phyloP scores from a whole-genome alignment of 2,113 vertebrate genomes.

The Pedetes capensis region DNA sequence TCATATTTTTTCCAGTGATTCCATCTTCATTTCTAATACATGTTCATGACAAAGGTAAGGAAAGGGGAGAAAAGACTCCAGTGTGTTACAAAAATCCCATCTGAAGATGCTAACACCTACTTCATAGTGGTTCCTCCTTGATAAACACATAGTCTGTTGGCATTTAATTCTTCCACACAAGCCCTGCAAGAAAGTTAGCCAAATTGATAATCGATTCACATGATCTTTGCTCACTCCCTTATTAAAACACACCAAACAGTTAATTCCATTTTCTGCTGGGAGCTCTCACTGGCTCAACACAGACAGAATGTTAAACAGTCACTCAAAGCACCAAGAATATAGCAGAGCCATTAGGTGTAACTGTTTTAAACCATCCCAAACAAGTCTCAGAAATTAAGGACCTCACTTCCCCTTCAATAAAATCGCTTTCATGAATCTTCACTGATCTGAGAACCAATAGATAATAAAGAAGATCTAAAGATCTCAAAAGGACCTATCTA shows the following conservation, averaged over 20 bases:
- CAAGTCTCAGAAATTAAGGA: slow-evolving; percentile 32
- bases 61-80: background rate
- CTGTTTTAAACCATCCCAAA: slow-evolving; percentile 24
- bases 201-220: slow-evolving; percentile 78
- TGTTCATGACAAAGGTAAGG: slow-evolving; percentile 30
- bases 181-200: slow-evolving; percentile 61
- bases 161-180: slow-evolving; percentile 74
- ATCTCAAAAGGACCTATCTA: background rate
- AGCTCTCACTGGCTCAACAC: slow-evolving; percentile 31
- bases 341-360: slow-evolving; percentile 36
- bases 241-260: slow-evolving; percentile 79
- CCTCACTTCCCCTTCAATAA: background rate
- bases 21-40: slow-evolving; percentile 28
- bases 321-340: slow-evolving; percentile 19
- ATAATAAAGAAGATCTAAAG: slow-evolving; percentile 25
- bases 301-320: slow-evolving; percentile 62
- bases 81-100: slow-evolving; percentile 57
- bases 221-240: slow-evolving; percentile 77
- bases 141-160: slow-evolving; percentile 75
- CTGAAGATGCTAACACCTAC: slow-evolving; percentile 60
- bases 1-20: slow-evolving; percentile 23
- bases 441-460: background rate
- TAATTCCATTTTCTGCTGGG: slow-evolving; percentile 75
- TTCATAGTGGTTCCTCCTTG: slow-evolving; percentile 67
- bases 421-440: slow-evolving; percentile 15